Evolutionary conservation across 2,113 vertebrate genomes (phyloP).

Genomic region (Maccullochella peelii): DNA sequence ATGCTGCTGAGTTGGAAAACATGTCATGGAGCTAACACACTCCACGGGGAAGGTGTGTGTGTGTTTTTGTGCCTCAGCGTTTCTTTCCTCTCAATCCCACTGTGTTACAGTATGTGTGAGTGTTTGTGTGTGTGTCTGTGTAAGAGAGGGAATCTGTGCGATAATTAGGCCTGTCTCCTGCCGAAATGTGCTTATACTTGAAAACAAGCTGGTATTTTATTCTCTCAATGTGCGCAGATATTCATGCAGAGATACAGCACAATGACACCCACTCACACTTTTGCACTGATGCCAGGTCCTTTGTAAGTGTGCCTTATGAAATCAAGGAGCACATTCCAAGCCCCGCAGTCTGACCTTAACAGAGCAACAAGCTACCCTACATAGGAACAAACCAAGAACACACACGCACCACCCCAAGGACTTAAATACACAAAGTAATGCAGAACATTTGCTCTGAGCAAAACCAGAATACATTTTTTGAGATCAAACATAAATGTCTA

Average conservation of each 20-base stretch:
- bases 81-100: slow-evolving; percentile 26
- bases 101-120: slow-evolving; percentile 3
- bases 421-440: slow-evolving; percentile 46
- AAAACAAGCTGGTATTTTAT: slow-evolving; percentile 25
- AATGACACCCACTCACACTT: slow-evolving; percentile 8
- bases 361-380: slow-evolving; percentile 51
- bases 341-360: slow-evolving; percentile 34
- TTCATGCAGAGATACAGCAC: slow-evolving; percentile 23
- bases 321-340: slow-evolving; percentile 69
- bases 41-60: slow-evolving; percentile 66
- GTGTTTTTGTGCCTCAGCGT: slow-evolving; percentile 12
- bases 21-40: slow-evolving; percentile 69
- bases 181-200: slow-evolving; percentile 20
- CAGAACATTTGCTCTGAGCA: slow-evolving; percentile 36
- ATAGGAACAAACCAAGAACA: slow-evolving; percentile 47
- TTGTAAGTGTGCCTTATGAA: slow-evolving; percentile 50
- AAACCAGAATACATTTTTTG: slow-evolving; percentile 23
- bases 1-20: slow-evolving; percentile 78
- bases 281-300: slow-evolving; percentile 14
- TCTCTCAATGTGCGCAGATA: slow-evolving; percentile 2
- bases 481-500: slow-evolving; percentile 18
- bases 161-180: slow-evolving; percentile 34
- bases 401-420: slow-evolving; percentile 21
- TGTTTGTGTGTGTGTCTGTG: not conserved
- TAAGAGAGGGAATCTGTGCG: slow-evolving; percentile 11